phyloP scores from a whole-genome alignment of 2,888 invertebrate genomes.

The Agonum fuliginosum region DNA sequence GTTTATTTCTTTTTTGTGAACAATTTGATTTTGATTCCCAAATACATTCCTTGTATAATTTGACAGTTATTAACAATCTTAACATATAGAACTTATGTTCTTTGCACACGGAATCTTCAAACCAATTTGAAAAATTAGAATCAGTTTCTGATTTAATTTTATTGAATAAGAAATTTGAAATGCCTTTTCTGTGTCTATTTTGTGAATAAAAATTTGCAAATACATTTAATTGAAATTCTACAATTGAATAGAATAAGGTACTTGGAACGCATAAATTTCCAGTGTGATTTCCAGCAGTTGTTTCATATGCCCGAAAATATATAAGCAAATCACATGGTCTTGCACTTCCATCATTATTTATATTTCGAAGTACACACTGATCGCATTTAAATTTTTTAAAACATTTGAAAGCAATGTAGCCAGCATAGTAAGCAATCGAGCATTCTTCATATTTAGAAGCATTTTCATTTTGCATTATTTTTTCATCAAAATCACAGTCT shows the following conservation, averaged over 20 bases:
- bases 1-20: not conserved
- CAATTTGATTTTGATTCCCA: not conserved
- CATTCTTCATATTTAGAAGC: not conserved
- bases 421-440: not conserved
- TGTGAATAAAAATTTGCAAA: too few species aligned
- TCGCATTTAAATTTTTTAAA: constrained; percentile 9
- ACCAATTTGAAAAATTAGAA: not conserved
- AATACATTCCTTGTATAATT: not conserved
- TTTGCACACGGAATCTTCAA: not conserved
- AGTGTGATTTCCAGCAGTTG: not conserved
- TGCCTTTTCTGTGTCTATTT: not conserved
- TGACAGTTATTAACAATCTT: not conserved
- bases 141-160: not conserved
- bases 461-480: not conserved
- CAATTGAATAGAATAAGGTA: too few species aligned
- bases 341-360: not conserved
- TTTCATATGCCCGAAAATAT: constrained; percentile 4
- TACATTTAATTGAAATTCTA: too few species aligned
- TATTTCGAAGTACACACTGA: not conserved
- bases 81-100: not conserved
- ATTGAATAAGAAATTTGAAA: not conserved
- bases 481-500: not conserved
- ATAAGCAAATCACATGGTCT: constrained; percentile 10
- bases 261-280: constrained; percentile 23
- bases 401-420: constrained; percentile 16